Percentiles rank a stretch among this genome's conserved stretches.
phyloP scores from a whole-genome alignment of 2,797 vertebrate genomes.

The Poecilia velifera region DNA sequence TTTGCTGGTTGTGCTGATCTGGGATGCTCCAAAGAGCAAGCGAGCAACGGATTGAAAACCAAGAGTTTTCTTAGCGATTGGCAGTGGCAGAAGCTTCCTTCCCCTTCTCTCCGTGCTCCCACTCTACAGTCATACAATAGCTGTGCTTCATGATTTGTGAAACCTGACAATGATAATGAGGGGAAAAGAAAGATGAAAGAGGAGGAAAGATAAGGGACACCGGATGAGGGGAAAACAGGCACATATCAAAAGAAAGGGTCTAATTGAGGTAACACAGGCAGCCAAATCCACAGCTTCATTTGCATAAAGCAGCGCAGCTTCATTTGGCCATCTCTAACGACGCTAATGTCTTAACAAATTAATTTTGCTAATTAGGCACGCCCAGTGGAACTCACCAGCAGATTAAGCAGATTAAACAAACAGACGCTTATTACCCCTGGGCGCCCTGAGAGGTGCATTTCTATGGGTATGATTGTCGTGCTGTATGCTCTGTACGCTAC shows the following conservation, averaged over 20 bases:
- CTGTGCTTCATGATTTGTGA: slow-evolving; percentile 66
- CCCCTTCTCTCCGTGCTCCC: slow-evolving; percentile 8
- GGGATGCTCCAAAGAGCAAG: slow-evolving; percentile 60
- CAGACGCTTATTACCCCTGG: slow-evolving; percentile 90
- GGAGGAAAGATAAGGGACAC: slow-evolving; percentile 83
- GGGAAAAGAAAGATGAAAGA: slow-evolving; percentile 89
- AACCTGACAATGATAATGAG: slow-evolving; percentile 72
- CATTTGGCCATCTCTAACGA: slow-evolving; percentile 92
- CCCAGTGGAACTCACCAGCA: slow-evolving; percentile 93
- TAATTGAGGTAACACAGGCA: slow-evolving; percentile 95
- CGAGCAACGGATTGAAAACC: slow-evolving; percentile 90
- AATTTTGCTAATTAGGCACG: slow-evolving; percentile 99
- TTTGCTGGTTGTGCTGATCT: slow-evolving; percentile 71
- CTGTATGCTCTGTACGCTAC: slow-evolving; percentile 16
- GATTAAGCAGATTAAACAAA: slow-evolving; percentile 98
- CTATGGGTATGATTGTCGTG: slow-evolving; percentile 29
- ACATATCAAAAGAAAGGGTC: slow-evolving; percentile 88
- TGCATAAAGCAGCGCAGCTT: slow-evolving; percentile 95
- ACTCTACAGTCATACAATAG: slow-evolving; percentile 68
- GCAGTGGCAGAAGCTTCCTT: slow-evolving; percentile 77
- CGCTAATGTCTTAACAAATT: slow-evolving; percentile 99
- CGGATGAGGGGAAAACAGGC: slow-evolving; percentile 81
- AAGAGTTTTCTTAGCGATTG: slow-evolving; percentile 86
- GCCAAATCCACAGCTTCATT: slow-evolving; percentile 92
- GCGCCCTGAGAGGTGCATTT: slow-evolving; percentile 70